Conservation (phyloP, 92 coral and sea anemone species). For the Micromussa lordhowensis region DNA sequence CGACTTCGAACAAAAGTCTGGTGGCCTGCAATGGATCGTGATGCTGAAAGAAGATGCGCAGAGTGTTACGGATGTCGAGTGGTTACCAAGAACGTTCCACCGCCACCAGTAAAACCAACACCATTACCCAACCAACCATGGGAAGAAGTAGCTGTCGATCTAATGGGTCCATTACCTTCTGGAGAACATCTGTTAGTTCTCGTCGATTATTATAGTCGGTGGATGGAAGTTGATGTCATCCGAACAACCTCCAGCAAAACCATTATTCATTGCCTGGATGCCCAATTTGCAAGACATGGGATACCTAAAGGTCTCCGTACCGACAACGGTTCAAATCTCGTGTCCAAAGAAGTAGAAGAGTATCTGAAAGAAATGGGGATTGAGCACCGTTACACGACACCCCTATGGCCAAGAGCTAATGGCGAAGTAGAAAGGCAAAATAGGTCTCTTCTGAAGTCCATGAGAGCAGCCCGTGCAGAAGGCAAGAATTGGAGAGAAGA, state of each 20-base stretch:
- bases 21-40: conserved; percentile 36
- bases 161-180: conserved; percentile 57
- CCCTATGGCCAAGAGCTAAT: conserved; percentile 64
- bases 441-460: conserved; percentile 44
- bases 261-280: neutral
- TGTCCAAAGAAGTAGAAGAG: conserved; percentile 44
- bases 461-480: conserved; percentile 6
- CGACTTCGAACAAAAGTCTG: conserved; percentile 46
- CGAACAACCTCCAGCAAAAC: conserved; percentile 43
- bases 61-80: conserved; percentile 55
- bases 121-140: conserved; percentile 59
- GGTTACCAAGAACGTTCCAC: conserved; percentile 43
- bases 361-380: conserved; percentile 60
- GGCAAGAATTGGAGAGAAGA: too few relatives aligned
- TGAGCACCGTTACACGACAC: conserved; percentile 38
- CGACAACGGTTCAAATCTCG: conserved; percentile 59
- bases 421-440: conserved; percentile 28
- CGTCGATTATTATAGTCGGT: conserved; percentile 55
- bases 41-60: conserved; percentile 32
- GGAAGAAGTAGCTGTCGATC: conserved; percentile 61
- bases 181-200: conserved; percentile 20
- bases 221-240: conserved; percentile 66
- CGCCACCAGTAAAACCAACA: conserved; percentile 61
- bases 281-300: conserved; percentile 55
- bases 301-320: conserved; percentile 54